Conservation (phyloP, 2,888 invertebrate species). For the Hydrotaea diabolus region DNA sequence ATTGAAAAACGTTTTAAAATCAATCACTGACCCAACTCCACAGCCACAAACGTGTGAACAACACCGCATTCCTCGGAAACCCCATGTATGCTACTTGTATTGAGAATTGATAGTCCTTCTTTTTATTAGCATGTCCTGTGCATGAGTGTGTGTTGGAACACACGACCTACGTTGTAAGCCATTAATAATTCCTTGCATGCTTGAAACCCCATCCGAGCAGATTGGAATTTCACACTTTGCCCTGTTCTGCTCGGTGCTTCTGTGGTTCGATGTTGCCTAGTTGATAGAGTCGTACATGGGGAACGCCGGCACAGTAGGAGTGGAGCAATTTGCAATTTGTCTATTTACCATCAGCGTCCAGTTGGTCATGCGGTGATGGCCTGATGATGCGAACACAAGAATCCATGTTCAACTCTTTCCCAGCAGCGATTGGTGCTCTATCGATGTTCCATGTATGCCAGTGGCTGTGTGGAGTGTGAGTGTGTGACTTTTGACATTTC, state of each 20-base stretch:
- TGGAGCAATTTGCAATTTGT: constrained; percentile 62
- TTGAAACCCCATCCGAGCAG: constrained; percentile 46
- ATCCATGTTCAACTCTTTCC: constrained; percentile 56
- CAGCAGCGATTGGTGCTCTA: constrained; percentile 29
- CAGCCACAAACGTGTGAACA: constrained; percentile 36
- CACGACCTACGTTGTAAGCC: constrained; percentile 40
- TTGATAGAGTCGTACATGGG: background rate
- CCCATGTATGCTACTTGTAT: constrained; percentile 18
- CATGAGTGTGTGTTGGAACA: constrained; percentile 33
- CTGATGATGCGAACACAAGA: constrained; percentile 45
- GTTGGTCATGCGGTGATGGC: constrained; percentile 3
- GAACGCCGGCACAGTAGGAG: constrained; percentile 1
- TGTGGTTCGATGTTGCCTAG: constrained; percentile 52
- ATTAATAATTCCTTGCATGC: constrained; percentile 65
- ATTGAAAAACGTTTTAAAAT: constrained; percentile 68
- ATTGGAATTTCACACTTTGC: constrained; percentile 62
- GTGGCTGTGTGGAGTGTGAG: constrained; percentile 11
- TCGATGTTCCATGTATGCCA: constrained; percentile 45
- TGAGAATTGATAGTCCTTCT: constrained; percentile 64
- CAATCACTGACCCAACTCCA: constrained; percentile 57
- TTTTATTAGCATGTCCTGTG: constrained; percentile 62
- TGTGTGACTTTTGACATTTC: constrained; percentile 64
- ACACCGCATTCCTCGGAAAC: constrained; percentile 20
- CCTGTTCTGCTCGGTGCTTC: constrained; percentile 57
- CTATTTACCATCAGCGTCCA: constrained; percentile 58